A percentile compares a stretch with the other conserved stretches of the same genome.
These are phyloP conservation scores for Epirrita christyi DNA, from an alignment of 2,888 invertebrate species.

Conservation along the genomic window DNA sequence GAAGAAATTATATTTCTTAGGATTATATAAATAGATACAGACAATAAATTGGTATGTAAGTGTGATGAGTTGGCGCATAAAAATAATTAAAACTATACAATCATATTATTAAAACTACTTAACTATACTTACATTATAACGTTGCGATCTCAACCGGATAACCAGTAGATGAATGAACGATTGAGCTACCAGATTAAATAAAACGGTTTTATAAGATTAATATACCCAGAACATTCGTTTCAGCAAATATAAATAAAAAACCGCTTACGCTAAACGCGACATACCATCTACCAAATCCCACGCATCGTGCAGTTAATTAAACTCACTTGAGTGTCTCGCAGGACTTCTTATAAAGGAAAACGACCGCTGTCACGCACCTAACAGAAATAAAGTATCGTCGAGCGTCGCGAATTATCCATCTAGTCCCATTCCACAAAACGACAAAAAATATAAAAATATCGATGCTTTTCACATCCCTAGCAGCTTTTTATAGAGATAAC, in stretches of 20 bases:
- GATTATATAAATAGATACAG: too few species aligned
- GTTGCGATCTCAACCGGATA: too few species aligned
- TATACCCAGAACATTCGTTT: slow-evolving; percentile 13
- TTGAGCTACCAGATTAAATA: not conserved
- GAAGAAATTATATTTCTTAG: too few species aligned
- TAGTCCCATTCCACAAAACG: slow-evolving; percentile 40
- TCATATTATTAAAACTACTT: too few species aligned
- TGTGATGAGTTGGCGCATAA: too few species aligned
- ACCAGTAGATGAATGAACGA: too few species aligned
- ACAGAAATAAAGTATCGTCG: slow-evolving; percentile 36
- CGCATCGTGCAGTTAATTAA: slow-evolving; percentile 53
- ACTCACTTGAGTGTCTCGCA: slow-evolving; percentile 44
- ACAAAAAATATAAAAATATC: slow-evolving; percentile 45
- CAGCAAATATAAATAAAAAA: slow-evolving; percentile 26
- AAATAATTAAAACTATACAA: too few species aligned
- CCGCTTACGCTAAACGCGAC: slow-evolving; percentile 9
- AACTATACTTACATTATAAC: too few species aligned
- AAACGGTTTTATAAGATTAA: not conserved
- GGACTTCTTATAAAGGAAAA: slow-evolving; percentile 47
- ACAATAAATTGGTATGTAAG: too few species aligned
- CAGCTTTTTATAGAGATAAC: slow-evolving; percentile 7
- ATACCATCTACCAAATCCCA: slow-evolving; percentile 39
- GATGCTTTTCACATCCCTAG: slow-evolving; percentile 47
- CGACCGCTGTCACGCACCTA: slow-evolving; percentile 57
- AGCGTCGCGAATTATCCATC: slow-evolving; percentile 45